These are phyloP conservation scores for Odontesthes bonariensis DNA, from an alignment of 2,113 vertebrate genomes.

Conservation along the genomic window DNA sequence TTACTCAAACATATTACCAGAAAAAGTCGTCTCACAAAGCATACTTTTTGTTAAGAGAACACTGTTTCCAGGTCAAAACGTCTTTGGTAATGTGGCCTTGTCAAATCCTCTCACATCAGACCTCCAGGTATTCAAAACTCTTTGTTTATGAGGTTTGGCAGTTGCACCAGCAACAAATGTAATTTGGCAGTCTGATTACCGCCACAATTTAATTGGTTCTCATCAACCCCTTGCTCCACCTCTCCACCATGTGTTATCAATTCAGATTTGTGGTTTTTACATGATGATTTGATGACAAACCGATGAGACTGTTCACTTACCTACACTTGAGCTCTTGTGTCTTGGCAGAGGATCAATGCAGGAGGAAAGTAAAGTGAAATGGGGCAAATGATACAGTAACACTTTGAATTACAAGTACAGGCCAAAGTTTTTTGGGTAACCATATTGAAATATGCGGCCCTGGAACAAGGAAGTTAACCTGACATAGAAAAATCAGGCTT, in stretches of 20 bases:
- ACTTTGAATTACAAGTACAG: slow-evolving; percentile 16
- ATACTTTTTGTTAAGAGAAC: neutral
- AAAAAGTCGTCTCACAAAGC: neutral
- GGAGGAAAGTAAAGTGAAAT: slow-evolving; percentile 2
- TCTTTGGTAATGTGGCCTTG: slow-evolving; percentile 4
- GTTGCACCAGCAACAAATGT: neutral
- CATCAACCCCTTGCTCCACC: no score
- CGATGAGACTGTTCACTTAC: neutral
- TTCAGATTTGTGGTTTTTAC: neutral
- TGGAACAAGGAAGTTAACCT: slow-evolving; percentile 23
- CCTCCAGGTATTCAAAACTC: slow-evolving; percentile 4
- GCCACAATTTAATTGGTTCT: neutral
- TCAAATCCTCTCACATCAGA: slow-evolving; percentile 3
- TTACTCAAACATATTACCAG: neutral
- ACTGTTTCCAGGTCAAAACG: neutral
- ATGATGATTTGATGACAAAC: slow-evolving; percentile 1
- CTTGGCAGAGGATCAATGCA: slow-evolving; percentile 8
- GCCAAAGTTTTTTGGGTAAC: slow-evolving; percentile 51
- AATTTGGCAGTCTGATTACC: neutral
- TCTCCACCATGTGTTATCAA: neutral
- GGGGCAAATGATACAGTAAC: slow-evolving; percentile 37
- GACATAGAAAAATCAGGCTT: slow-evolving; percentile 6
- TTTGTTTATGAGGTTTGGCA: neutral
- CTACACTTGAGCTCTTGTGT: neutral
- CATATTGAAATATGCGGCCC: neutral